Percentiles rank a stretch among this genome's conserved stretches.
phyloP scores from a whole-genome alignment of 64 coral and sea anemone species.

The Montipora sp. region DNA sequence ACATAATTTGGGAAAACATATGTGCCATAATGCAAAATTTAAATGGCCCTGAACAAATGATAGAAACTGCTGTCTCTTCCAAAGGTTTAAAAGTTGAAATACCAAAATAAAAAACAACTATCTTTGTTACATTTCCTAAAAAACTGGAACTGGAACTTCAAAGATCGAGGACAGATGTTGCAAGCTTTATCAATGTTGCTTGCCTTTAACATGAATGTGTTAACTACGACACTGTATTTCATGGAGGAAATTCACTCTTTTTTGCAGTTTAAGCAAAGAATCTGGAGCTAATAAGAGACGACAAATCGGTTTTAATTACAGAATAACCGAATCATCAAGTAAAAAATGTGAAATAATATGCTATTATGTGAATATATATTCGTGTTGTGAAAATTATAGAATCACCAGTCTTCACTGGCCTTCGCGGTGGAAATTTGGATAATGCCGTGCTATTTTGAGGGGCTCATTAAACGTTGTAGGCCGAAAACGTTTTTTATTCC shows the following conservation, averaged over 20 bases:
- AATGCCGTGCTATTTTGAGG: neutral
- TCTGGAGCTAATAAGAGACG: neutral
- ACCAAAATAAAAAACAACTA: neutral
- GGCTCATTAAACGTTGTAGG: slow-evolving; percentile 4
- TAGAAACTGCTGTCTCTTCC: neutral
- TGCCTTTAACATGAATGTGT: neutral
- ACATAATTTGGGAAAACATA: neutral
- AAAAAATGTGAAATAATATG: no score
- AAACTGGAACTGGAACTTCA: no score
- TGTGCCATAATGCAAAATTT: neutral
- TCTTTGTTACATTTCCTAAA: neutral
- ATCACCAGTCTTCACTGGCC: neutral
- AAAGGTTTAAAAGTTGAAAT: neutral
- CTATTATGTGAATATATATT: no score
- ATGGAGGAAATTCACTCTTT: neutral
- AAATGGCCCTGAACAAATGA: neutral
- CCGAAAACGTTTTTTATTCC: slow-evolving; percentile 23
- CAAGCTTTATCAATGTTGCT: neutral
- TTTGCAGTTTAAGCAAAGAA: neutral
- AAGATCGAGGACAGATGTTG: no score
- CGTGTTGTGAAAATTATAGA: neutral
- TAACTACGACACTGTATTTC: neutral
- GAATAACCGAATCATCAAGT: no score
- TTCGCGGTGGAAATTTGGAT: neutral
- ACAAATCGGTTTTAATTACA: neutral